These are phyloP conservation scores for Anthoscopus minutus DNA, from an alignment of 2,113 vertebrate genomes.

Conservation along the genomic window DNA sequence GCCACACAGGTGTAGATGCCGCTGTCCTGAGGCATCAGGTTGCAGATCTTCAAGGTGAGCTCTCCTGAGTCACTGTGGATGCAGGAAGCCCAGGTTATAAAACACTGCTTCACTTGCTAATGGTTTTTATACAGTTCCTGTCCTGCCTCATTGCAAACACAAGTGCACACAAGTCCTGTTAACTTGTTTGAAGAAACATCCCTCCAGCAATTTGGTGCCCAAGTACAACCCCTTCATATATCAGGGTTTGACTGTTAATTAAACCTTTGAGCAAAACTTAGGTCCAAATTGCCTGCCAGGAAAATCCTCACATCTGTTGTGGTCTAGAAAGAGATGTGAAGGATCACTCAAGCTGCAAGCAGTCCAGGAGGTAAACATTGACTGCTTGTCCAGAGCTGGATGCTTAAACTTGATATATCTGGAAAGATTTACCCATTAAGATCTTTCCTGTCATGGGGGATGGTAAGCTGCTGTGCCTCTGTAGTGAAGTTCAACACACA, in stretches of 20 bases:
- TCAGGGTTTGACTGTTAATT: background rate
- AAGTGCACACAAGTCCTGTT: background rate
- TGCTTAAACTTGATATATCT: background rate
- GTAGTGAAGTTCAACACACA: background rate
- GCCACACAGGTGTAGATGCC: slow-evolving; percentile 97
- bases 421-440: background rate
- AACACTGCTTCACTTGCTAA: background rate
- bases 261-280: background rate
- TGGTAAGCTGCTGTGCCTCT: background rate
- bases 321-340: background rate
- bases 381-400: background rate
- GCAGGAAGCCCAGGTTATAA: background rate
- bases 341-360: background rate
- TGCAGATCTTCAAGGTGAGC: slow-evolving; percentile 91
- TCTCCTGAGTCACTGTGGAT: slow-evolving; percentile 88
- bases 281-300: background rate
- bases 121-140: background rate
- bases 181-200: background rate
- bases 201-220: background rate
- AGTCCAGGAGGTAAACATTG: background rate
- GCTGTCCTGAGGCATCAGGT: slow-evolving; percentile 95
- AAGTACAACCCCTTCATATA: background rate
- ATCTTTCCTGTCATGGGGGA: rapidly evolving
- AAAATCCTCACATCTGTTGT: background rate
- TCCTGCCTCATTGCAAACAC: background rate